phyloP scores from a whole-genome alignment of 2,113 vertebrate genomes.

The Saccopteryx bilineata region DNA sequence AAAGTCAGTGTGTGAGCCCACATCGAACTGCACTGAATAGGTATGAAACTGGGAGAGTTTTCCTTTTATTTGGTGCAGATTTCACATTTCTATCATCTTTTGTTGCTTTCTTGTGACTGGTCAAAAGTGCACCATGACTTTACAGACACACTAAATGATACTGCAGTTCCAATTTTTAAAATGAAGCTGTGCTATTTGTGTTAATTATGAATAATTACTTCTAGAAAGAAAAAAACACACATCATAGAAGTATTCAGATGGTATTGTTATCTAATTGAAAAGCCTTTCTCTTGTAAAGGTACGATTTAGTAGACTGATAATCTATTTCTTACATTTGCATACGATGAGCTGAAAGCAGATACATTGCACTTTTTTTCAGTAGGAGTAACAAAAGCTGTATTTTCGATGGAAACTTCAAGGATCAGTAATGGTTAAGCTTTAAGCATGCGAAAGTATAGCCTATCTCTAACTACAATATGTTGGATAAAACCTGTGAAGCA shows the following conservation, averaged over 20 bases:
- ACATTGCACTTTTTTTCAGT: not conserved
- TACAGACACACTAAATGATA: too few species aligned
- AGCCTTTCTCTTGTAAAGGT: slow-evolving; percentile 4
- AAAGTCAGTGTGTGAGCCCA: too few species aligned
- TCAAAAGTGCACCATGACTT: too few species aligned
- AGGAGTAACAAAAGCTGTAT: not conserved
- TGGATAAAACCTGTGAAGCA: not conserved
- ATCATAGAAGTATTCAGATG: not conserved
- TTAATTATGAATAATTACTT: slow-evolving; percentile 52
- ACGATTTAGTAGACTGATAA: slow-evolving; percentile 20
- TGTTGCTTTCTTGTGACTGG: too few species aligned
- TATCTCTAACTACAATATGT: not conserved
- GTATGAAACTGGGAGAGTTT: too few species aligned
- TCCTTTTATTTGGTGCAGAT: too few species aligned
- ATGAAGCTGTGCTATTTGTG: slow-evolving; percentile 36
- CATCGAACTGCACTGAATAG: too few species aligned
- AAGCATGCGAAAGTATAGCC: slow-evolving; percentile 26
- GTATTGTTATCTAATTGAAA: slow-evolving; percentile 29
- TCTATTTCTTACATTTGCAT: slow-evolving; percentile 20
- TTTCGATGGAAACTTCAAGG: slow-evolving; percentile 35
- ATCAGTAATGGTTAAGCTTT: slow-evolving; percentile 33
- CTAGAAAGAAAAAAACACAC: not conserved
- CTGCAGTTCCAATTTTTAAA: slow-evolving; percentile 53
- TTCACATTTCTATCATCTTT: too few species aligned
- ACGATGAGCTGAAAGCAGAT: slow-evolving; percentile 48